phyloP scores from a whole-genome alignment of 2,797 vertebrate species.

The Thalassophryne amazonica region DNA sequence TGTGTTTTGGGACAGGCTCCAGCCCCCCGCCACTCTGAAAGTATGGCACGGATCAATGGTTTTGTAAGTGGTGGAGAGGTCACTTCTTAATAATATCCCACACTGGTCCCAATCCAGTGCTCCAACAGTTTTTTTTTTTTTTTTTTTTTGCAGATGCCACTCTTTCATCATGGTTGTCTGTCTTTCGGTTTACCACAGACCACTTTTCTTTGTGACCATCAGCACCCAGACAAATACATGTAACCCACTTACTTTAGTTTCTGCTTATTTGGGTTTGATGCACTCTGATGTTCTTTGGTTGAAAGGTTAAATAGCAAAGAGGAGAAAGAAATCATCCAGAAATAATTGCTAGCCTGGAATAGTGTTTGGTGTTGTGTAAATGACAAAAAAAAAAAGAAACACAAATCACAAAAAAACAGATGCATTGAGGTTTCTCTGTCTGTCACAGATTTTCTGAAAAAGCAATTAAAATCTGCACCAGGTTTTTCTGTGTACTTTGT shows the following conservation, averaged over 20 bases:
- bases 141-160: slow-evolving; percentile 22
- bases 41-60: too few species aligned
- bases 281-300: background rate
- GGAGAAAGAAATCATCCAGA: background rate
- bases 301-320: background rate
- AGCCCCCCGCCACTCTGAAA: too few species aligned
- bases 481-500: too few species aligned
- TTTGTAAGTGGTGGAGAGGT: slow-evolving; percentile 1
- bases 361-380: too few species aligned
- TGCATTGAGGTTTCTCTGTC: too few species aligned
- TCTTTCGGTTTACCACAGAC: slow-evolving; percentile 19
- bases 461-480: too few species aligned
- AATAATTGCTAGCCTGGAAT: background rate
- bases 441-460: background rate
- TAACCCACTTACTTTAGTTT: slow-evolving; percentile 7
- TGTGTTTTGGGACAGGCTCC: too few species aligned
- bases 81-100: slow-evolving; percentile 32
- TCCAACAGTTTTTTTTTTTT: slow-evolving; percentile 4
- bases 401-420: background rate
- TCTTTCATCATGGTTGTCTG: slow-evolving; percentile 40
- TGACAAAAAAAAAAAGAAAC: background rate
- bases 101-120: slow-evolving; percentile 50
- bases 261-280: background rate
- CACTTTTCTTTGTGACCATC: slow-evolving; percentile 28
- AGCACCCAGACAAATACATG: slow-evolving; percentile 11